These are phyloP conservation scores for Anoura caudifer DNA, from an alignment of 2,113 vertebrate genomes.

Conservation along the genomic window DNA sequence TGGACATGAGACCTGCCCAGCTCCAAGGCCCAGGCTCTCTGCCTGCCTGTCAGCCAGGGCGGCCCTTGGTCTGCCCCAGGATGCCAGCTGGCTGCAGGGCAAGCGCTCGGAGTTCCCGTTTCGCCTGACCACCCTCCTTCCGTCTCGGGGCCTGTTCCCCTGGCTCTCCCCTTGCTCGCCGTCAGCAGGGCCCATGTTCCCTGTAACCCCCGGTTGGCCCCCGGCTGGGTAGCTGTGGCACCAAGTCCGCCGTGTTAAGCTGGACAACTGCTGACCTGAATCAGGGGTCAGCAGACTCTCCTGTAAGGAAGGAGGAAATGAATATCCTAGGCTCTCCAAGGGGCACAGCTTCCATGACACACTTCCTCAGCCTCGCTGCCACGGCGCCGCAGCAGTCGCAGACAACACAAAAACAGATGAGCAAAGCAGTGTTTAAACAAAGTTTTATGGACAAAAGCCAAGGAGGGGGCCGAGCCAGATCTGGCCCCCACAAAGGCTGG, in stretches of 20 bases:
- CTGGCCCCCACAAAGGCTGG: neutral
- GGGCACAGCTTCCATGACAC: fast-evolving
- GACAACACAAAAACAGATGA: neutral
- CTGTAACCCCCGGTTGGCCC: neutral
- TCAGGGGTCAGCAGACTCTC: neutral
- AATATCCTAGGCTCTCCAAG: neutral
- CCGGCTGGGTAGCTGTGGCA: neutral
- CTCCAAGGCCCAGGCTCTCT: neutral
- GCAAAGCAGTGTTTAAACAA: neutral
- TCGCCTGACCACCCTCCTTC: neutral
- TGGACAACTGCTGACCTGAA: neutral
- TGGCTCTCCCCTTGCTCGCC: neutral
- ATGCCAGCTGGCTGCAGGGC: neutral
- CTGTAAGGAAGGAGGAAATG: neutral
- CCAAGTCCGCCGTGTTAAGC: neutral
- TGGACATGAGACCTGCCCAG: neutral
- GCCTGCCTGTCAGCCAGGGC: neutral
- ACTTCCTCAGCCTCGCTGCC: neutral
- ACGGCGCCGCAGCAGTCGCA: neutral
- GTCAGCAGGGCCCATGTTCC: neutral
- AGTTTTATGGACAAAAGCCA: constrained; percentile 2
- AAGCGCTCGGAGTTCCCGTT: neutral
- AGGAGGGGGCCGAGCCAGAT: neutral
- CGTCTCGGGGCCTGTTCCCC: neutral
- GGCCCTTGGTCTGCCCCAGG: neutral